Evolutionary conservation across 2,888 invertebrate species (phyloP), one percentile per base, ranked within the genome.

Genomic region (Leptinotarsa juncta): DNA sequence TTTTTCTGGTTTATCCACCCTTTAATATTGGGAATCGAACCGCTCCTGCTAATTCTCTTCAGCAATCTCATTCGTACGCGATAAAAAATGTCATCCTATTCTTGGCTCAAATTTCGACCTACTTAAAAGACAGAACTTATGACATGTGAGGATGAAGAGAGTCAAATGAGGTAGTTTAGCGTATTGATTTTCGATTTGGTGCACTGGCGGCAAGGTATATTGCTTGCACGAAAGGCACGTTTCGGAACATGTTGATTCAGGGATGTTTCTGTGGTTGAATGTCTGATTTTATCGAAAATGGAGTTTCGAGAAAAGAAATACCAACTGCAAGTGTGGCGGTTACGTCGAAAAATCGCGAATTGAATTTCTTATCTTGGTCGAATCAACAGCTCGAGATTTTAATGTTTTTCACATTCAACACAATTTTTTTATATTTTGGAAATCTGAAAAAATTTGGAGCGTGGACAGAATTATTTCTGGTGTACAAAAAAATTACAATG

Each of bases 171-270:
- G 62, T 62, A 62, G 62, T 62, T 69, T 65, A 23, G 15, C 50
- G 32, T 70, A 70, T 70, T 26, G 70, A 70, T 70, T 70, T 70
- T 70, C 70, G 50, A 70, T 70, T 70, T 65, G 18, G 15, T 51
- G 50, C 51, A 70, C 50, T 50, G n/a, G 26, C 42, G 42, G 62
- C n/a, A 12, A 5, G n/a, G 26, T 62, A 62, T 62, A 62, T 62
- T 32, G 26, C 62, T 42, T 62, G 42, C 62, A 32, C 16, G 32
- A 10, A 42, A 62, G 42, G 42, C 62, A 62, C 62, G 26, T 62
- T 62, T 62, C 26, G 2, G n/a, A 32, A 62, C 62, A 62, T 32
- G 62, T 62, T 32, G 62, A 62, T 62, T 62, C 62, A 42, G 32
- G n/a, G n/a, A 42, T n/a, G 16, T 62, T n/a, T 62, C 62, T 16